Evolutionary conservation across 2,113 vertebrate species (phyloP).

Genomic region (Sapayoa aenigma): DNA sequence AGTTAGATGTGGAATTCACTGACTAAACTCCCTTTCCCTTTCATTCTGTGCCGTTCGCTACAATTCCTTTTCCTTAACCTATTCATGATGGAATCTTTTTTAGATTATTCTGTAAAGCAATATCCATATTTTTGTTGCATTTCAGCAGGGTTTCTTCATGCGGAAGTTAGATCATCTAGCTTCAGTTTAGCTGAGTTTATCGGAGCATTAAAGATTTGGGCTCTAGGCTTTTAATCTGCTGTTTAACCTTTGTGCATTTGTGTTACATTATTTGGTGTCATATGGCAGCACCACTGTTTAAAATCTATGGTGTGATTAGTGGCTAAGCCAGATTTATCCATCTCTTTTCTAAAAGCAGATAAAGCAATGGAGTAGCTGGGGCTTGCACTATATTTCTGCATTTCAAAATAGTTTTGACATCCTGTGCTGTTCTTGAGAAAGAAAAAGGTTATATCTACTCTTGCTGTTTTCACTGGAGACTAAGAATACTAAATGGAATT

Average conservation of each 20-base stretch:
- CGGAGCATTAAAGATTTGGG: constrained; percentile 66
- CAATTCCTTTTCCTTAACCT: constrained; percentile 75
- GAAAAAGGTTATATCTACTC: constrained; percentile 71
- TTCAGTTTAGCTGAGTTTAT: constrained; percentile 73
- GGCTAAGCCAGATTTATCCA: constrained; percentile 63
- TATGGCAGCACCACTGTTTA: constrained; percentile 62
- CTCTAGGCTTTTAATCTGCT: constrained; percentile 74
- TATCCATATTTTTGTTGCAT: constrained; percentile 75
- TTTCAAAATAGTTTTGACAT: constrained; percentile 71
- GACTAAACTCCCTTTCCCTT: constrained; percentile 73
- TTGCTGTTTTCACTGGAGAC: constrained; percentile 74
- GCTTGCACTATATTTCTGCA: constrained; percentile 56
- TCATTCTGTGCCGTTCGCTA: constrained; percentile 77
- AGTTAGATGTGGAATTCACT: constrained; percentile 89
- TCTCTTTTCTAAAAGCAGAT: constrained; percentile 66
- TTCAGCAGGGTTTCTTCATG: constrained; percentile 73
- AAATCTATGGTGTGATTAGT: constrained; percentile 62
- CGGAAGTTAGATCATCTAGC: constrained; percentile 65
- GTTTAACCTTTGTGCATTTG: constrained; percentile 74
- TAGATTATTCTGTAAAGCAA: constrained; percentile 70
- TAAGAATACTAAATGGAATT: constrained; percentile 70
- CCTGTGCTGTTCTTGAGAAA: constrained; percentile 66
- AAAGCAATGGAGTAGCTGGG: constrained; percentile 61
- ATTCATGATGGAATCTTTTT: constrained; percentile 75
- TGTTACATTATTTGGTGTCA: constrained; percentile 68